Evolutionary conservation across 2,888 invertebrate genomes (phyloP).

Genomic region (Rotaria macrura): DNA sequence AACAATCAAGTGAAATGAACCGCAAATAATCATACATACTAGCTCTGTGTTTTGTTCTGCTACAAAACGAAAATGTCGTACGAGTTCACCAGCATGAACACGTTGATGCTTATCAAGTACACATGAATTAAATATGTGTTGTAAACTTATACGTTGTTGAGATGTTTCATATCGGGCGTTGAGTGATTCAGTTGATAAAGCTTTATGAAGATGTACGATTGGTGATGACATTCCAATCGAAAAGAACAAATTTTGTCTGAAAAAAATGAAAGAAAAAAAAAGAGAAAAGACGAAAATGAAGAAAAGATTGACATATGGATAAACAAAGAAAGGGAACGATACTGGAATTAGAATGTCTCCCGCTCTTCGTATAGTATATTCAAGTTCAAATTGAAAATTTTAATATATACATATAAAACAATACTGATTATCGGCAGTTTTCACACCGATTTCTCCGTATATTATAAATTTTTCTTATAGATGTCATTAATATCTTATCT

Average conservation of each 20-base stretch:
- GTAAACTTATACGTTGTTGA: background rate
- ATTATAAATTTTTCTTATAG: background rate
- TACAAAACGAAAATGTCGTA: background rate
- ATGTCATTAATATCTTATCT: background rate
- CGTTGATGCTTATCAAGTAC: background rate
- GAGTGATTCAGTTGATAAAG: background rate
- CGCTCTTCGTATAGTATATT: background rate
- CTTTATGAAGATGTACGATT: background rate
- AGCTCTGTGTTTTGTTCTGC: background rate
- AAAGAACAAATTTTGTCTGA: background rate
- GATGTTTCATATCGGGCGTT: background rate
- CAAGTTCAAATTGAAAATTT: background rate
- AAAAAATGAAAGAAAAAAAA: background rate
- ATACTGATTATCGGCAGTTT: background rate
- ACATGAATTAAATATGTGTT: slow-evolving; percentile 11
- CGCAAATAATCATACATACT: background rate
- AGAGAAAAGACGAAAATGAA: background rate
- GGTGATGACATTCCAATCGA: background rate
- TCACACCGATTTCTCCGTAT: background rate
- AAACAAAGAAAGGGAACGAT: background rate
- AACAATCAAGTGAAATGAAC: background rate
- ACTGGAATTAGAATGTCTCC: background rate
- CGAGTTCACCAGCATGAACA: background rate
- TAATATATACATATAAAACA: background rate
- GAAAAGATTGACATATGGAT: background rate